Evolutionary conservation across 1,140 invertebrate species (phyloP).

Genomic region (Stegodyphus dumicola): DNA sequence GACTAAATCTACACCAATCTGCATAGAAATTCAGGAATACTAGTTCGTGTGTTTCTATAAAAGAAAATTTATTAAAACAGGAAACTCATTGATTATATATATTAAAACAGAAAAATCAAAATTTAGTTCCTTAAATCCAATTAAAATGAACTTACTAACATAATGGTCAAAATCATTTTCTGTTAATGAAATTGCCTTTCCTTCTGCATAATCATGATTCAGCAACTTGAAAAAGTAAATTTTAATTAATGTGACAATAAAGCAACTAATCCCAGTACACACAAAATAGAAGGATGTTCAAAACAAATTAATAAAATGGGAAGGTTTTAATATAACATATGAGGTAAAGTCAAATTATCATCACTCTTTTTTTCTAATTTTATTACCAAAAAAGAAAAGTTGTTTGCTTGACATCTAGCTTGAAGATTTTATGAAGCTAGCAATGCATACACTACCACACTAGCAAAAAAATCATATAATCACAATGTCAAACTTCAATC

Average conservation of each 20-base stretch:
- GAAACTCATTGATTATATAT: neutral
- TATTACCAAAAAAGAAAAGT: too few species aligned
- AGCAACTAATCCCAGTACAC: too few species aligned
- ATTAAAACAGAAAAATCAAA: neutral
- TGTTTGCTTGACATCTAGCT: too few species aligned
- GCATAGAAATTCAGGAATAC: slow-evolving; percentile 65
- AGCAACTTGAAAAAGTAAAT: slow-evolving; percentile 14
- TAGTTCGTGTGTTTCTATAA: slow-evolving; percentile 62
- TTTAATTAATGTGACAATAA: neutral
- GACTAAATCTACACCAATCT: slow-evolving; percentile 79
- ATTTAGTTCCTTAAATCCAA: neutral
- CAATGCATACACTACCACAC: too few species aligned
- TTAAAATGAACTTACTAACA: slow-evolving; percentile 45
- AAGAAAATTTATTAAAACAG: neutral
- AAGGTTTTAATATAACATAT: too few species aligned
- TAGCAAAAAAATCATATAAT: too few species aligned
- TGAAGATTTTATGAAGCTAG: too few species aligned
- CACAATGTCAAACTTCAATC: too few species aligned
- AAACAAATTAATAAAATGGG: too few species aligned
- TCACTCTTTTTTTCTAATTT: too few species aligned
- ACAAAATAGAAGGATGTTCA: too few species aligned
- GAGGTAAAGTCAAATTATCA: too few species aligned
- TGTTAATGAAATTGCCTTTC: slow-evolving; percentile 46
- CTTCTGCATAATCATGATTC: neutral
- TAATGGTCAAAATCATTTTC: slow-evolving; percentile 51